Percentiles rank a stretch among this genome's conserved stretches.
Evolutionary conservation across 1,140 invertebrate species (phyloP).

Genomic region (Drosophila grimshawi): DNA sequence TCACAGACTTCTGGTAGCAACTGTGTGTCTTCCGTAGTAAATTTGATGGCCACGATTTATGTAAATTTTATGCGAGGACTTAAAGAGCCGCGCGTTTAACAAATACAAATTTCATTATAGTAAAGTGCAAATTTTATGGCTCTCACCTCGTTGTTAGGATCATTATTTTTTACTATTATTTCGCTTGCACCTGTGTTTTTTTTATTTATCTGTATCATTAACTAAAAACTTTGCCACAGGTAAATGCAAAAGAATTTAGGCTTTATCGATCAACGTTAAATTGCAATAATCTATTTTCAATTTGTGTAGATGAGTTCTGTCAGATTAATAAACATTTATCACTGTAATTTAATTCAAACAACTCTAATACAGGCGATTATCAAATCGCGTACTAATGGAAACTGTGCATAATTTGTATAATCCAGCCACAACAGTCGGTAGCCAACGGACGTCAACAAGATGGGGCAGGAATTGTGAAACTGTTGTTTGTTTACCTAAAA

Average conservation of each 20-base stretch:
- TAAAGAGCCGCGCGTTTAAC: conserved; percentile 10
- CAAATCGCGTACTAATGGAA: not conserved
- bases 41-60: conserved; percentile 32
- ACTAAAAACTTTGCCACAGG: not conserved
- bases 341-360: too few relatives aligned
- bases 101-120: conserved; percentile 34
- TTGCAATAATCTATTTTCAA: too few relatives aligned
- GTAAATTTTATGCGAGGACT: conserved; percentile 24
- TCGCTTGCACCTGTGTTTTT: not conserved
- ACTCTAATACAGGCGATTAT: not conserved
- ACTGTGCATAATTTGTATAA: not conserved
- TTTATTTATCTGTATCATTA: not conserved
- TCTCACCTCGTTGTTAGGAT: not conserved
- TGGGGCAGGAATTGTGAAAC: conserved; percentile 9
- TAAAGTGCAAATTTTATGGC: conserved; percentile 3
- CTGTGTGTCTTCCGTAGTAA: not conserved
- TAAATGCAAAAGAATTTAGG: not conserved
- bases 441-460: not conserved
- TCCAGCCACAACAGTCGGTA: not conserved
- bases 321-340: too few relatives aligned
- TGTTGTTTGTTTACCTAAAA: conserved; percentile 15
- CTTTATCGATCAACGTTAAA: not conserved
- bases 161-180: not conserved
- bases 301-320: too few relatives aligned
- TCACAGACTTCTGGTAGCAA: conserved; percentile 9